Evolutionary conservation across 1,140 invertebrate species (phyloP), one percentile per base, ranked within the genome.

Genomic region (Mercenaria mercenaria): DNA sequence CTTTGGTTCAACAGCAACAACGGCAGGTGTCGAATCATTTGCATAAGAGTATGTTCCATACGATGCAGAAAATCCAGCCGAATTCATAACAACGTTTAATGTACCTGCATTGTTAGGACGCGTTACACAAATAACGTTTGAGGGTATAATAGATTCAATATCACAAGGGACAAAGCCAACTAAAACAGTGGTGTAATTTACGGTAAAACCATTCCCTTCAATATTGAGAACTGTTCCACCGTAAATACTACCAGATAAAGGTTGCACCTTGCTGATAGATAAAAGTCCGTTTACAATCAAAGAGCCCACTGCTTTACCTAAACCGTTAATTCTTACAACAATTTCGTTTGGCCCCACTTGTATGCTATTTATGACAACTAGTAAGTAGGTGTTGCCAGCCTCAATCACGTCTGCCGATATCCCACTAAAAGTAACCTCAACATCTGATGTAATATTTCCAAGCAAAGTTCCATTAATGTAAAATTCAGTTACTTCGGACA

Each of bases 141-240:
- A 32, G 23, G 85, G 43, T 15, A 26, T 47, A 23, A 39, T 69
- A 50, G 41, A 41, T 13, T 77, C 64, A 26, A 83, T 59, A 3
- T 43, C 4, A 85, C 94, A 95, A 15, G 50, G n/a, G 26, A 50
- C 26, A 15, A 87, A 90, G 59, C 92, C 93, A 10, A 95, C 83
- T 3, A 82, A 91, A 15, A 94, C 92, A 23, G 56, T 43, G 0
- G 92, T 92, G 0, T 61, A 32, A 39, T 72, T 76, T 1, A 64
- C n/a, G 50, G 67, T 82, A 79, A 94, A 95, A 0, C 94, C 94
- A 61, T 86, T 90, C 50, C 94, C 93, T 32, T 26, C 29, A 41
- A 93, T 93, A 0, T 88, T 90, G 34, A 93, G 13, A 8, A 37
- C 32, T 23, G 90, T 91, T 37, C 91, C 88, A 32, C 93, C 93